Conservation (phyloP, 2,888 invertebrate species). For the Drosophila anceps region DNA sequence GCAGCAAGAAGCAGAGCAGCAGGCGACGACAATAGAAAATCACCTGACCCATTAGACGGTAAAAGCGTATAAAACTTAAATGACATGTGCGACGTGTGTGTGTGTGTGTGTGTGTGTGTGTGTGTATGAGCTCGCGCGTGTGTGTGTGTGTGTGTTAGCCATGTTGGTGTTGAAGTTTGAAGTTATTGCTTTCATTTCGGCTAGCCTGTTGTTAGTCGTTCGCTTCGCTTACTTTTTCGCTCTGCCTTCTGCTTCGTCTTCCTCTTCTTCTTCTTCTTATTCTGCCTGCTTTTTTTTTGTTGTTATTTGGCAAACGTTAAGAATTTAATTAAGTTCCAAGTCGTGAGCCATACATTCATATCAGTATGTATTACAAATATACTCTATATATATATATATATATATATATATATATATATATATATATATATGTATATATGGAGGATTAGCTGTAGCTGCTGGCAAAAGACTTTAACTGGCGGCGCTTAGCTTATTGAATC, state of each 20-base stretch:
- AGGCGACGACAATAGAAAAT: conserved; percentile 76
- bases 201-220: conserved; percentile 44
- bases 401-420: neutral
- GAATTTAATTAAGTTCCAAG: conserved; percentile 74
- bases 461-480: conserved; percentile 10
- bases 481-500: neutral
- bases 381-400: neutral
- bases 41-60: conserved; percentile 77
- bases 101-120: conserved; percentile 13
- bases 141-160: conserved; percentile 27
- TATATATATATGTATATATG: neutral
- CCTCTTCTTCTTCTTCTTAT: neutral
- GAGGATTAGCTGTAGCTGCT: conserved; percentile 3
- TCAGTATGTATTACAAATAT: conserved; percentile 16
- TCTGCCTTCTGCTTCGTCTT: neutral
- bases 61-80: conserved; percentile 64
- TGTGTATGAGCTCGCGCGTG: conserved; percentile 9
- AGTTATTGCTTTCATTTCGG: conserved; percentile 71
- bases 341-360: conserved; percentile 32
- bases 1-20: conserved; percentile 35
- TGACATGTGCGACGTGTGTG: conserved; percentile 43
- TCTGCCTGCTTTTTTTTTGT: no score
- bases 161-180: conserved; percentile 63
- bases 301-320: conserved; percentile 59
- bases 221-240: conserved; percentile 6